phyloP scores from a whole-genome alignment of 2,888 invertebrate genomes.

The Volucella bombylans region DNA sequence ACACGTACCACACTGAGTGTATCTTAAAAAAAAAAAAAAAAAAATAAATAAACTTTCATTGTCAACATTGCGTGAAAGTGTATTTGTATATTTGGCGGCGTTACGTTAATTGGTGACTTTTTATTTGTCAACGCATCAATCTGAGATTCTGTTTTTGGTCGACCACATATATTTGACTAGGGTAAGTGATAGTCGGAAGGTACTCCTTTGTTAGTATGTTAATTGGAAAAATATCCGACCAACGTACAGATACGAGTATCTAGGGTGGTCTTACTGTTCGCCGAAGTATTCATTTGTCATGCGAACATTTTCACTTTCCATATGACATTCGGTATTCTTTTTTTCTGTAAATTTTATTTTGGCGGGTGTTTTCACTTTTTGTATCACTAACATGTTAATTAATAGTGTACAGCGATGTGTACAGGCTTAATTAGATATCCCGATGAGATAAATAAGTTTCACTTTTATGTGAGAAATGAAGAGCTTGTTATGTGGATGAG shows the following conservation, averaged over 20 bases:
- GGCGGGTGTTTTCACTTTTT: slow-evolving; percentile 54
- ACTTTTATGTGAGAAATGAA: slow-evolving; percentile 37
- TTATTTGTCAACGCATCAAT: slow-evolving; percentile 62
- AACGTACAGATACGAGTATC: too few species aligned
- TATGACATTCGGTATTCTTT: slow-evolving; percentile 6
- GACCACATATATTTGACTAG: slow-evolving; percentile 3
- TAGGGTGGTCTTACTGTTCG: too few species aligned
- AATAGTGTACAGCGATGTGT: slow-evolving; percentile 12
- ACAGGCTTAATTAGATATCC: slow-evolving; percentile 41
- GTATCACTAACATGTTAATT: slow-evolving; percentile 31
- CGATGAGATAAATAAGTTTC: slow-evolving; percentile 35
- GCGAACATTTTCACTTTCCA: slow-evolving; percentile 49
- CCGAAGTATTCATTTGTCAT: slow-evolving; percentile 8
- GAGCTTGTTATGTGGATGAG: background rate
- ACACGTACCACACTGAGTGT: too few species aligned
- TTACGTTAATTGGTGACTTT: slow-evolving; percentile 61
- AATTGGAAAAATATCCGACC: slow-evolving; percentile 26
- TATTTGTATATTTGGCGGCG: slow-evolving; percentile 61
- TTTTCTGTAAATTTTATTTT: slow-evolving; percentile 18
- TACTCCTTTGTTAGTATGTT: slow-evolving; percentile 20
- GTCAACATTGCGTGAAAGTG: slow-evolving; percentile 67
- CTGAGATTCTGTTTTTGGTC: slow-evolving; percentile 19
- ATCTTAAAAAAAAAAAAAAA: too few species aligned
- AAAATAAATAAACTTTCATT: slow-evolving; percentile 56
- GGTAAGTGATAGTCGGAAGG: slow-evolving; percentile 18